These are phyloP conservation scores for Habropoda laboriosa DNA, from an alignment of 1,140 invertebrate genomes.

Conservation along the genomic window DNA sequence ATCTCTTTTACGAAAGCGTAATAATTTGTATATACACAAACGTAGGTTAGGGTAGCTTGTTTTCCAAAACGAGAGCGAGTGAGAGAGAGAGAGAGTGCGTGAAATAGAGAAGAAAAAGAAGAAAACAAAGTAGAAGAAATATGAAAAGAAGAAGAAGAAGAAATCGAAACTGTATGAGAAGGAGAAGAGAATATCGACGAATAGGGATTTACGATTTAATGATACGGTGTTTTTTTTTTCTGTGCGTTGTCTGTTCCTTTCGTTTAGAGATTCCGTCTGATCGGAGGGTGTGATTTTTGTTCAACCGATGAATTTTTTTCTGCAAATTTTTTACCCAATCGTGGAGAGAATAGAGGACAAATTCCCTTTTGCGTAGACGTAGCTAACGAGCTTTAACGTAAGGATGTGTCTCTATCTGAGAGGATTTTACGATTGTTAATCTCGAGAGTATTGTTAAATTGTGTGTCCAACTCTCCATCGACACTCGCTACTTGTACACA, in stretches of 20 bases:
- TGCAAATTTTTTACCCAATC: neutral
- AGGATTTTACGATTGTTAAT: too few relatives aligned
- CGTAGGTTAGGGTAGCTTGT: conserved; percentile 68
- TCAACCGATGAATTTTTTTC: neutral
- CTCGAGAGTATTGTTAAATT: too few relatives aligned
- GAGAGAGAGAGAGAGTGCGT: too few relatives aligned
- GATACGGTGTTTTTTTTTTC: neutral
- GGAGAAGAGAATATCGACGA: neutral
- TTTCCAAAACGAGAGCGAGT: conserved; percentile 42
- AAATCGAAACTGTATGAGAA: neutral
- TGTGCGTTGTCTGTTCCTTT: neutral
- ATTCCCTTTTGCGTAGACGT: neutral
- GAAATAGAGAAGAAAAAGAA: neutral
- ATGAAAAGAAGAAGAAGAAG: neutral
- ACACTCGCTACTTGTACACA: too few relatives aligned
- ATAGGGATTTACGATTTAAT: neutral
- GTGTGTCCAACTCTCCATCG: too few relatives aligned
- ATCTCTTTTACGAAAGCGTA: conserved; percentile 59
- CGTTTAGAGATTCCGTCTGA: too few relatives aligned
- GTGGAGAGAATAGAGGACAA: neutral
- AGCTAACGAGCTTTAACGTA: conserved; percentile 4
- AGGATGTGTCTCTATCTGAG: too few relatives aligned
- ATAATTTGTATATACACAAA: conserved; percentile 71
- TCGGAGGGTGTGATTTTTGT: neutral
- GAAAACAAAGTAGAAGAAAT: neutral